Evolutionary conservation across 2,888 invertebrate species (phyloP).

Genomic region (Leptinotarsa haldemani): DNA sequence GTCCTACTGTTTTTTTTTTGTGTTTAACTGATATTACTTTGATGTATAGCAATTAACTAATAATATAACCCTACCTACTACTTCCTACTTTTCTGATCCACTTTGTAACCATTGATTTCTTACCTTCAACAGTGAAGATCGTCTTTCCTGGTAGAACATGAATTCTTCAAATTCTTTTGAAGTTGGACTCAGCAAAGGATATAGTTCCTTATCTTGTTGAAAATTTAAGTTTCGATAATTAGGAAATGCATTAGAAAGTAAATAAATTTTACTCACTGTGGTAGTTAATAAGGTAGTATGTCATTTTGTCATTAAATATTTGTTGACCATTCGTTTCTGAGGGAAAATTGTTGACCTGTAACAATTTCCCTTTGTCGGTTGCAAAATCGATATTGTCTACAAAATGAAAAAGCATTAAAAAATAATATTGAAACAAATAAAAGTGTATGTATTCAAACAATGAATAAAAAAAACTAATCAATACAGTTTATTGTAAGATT

Average conservation of each 20-base stretch:
- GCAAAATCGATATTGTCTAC: slow-evolving; percentile 40
- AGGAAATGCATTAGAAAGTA: not conserved
- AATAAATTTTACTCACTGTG: slow-evolving; percentile 19
- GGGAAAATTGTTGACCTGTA: slow-evolving; percentile 28
- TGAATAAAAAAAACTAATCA: no score
- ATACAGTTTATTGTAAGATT: no score
- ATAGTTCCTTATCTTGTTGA: slow-evolving; percentile 18
- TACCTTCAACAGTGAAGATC: slow-evolving; percentile 20
- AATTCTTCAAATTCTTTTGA: slow-evolving; percentile 39
- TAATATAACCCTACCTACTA: no score
- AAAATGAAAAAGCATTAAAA: slow-evolving; percentile 11
- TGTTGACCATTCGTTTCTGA: slow-evolving; percentile 35
- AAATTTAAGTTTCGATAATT: not conserved
- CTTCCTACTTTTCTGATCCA: not conserved
- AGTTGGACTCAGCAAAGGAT: slow-evolving; percentile 35
- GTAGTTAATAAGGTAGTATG: slow-evolving; percentile 38
- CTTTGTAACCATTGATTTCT: not conserved
- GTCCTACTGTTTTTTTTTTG: no score
- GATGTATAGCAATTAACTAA: no score
- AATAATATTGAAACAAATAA: no score
- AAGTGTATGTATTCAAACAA: no score
- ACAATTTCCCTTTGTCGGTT: slow-evolving; percentile 30
- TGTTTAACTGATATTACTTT: no score
- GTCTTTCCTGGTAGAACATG: slow-evolving; percentile 2
- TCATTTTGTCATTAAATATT: slow-evolving; percentile 36